Conservation (phyloP, 2,888 invertebrate species). For the Noctua comes region DNA sequence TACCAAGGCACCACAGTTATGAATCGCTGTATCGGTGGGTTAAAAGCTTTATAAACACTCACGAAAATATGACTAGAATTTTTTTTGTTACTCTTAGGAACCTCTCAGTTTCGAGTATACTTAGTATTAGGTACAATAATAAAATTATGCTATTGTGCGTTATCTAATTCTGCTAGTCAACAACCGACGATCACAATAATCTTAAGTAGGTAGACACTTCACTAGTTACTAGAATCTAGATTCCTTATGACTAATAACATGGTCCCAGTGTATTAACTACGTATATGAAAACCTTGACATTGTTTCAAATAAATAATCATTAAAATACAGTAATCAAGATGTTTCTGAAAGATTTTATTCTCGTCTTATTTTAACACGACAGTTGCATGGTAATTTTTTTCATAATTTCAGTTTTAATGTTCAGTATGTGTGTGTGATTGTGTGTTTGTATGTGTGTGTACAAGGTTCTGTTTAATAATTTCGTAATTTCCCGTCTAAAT, state of each 20-base stretch:
- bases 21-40: slow-evolving; percentile 50
- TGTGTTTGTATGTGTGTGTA: no score
- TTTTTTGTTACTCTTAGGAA: slow-evolving; percentile 61
- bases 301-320: slow-evolving; percentile 29
- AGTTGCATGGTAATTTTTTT: not conserved
- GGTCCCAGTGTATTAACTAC: slow-evolving; percentile 68
- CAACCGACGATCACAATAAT: slow-evolving; percentile 72
- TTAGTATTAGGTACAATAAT: slow-evolving; percentile 23
- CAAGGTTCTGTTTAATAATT: not conserved
- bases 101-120: slow-evolving; percentile 56
- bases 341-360: slow-evolving; percentile 4
- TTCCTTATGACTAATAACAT: slow-evolving; percentile 65
- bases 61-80: slow-evolving; percentile 78
- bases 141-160: slow-evolving; percentile 57
- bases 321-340: slow-evolving; percentile 19
- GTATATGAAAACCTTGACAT: slow-evolving; percentile 52
- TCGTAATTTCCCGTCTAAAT: not conserved
- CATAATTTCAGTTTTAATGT: not conserved
- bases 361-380: not conserved
- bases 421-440: no score
- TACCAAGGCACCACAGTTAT: slow-evolving; percentile 75
- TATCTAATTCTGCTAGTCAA: slow-evolving; percentile 55
- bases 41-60: slow-evolving; percentile 58
- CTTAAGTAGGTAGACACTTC: slow-evolving; percentile 59
- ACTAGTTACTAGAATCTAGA: slow-evolving; percentile 73